These are phyloP conservation scores for Engraulis encrasicolus DNA, from an alignment of 2,113 vertebrate genomes.

Conservation along the genomic window DNA sequence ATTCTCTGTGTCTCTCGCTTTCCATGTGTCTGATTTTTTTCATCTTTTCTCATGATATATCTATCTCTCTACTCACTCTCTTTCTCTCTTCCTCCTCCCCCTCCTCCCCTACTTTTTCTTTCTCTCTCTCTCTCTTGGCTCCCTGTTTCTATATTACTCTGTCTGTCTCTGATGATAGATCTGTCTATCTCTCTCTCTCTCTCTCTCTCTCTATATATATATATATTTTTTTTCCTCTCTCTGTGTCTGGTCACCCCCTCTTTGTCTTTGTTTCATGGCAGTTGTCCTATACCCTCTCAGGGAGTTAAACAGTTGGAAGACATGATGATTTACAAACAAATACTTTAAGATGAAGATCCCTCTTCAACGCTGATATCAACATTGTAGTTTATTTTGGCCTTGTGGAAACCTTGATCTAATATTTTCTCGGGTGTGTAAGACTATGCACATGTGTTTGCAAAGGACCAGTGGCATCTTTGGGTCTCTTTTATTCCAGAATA, in stretches of 20 bases:
- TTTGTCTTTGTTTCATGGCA: conserved; percentile 19
- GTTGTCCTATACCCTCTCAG: conserved; percentile 17
- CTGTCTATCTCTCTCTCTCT: conserved; percentile 35
- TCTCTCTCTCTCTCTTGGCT: conserved; percentile 36
- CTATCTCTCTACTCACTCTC: conserved; percentile 26
- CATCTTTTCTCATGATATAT: conserved; percentile 28
- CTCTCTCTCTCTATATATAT: too few species aligned
- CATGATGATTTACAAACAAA: too few species aligned
- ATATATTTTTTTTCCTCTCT: conserved; percentile 26
- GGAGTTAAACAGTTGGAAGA: not conserved
- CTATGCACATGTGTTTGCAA: too few species aligned
- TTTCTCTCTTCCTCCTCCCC: not conserved
- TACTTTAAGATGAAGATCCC: not conserved
- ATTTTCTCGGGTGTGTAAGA: not conserved
- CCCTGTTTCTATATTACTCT: not conserved
- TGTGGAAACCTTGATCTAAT: not conserved
- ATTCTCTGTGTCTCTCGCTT: conserved; percentile 33
- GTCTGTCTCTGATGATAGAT: not conserved
- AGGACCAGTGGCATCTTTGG: not conserved
- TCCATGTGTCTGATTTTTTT: conserved; percentile 14
- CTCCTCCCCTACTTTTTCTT: not conserved
- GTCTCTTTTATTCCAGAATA: not conserved
- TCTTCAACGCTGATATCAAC: not conserved
- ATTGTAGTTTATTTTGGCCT: not conserved
- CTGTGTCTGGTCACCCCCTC: conserved; percentile 16